These are phyloP conservation scores for Eretmochelys imbricata DNA, from an alignment of 2,113 vertebrate genomes.

Conservation along the genomic window DNA sequence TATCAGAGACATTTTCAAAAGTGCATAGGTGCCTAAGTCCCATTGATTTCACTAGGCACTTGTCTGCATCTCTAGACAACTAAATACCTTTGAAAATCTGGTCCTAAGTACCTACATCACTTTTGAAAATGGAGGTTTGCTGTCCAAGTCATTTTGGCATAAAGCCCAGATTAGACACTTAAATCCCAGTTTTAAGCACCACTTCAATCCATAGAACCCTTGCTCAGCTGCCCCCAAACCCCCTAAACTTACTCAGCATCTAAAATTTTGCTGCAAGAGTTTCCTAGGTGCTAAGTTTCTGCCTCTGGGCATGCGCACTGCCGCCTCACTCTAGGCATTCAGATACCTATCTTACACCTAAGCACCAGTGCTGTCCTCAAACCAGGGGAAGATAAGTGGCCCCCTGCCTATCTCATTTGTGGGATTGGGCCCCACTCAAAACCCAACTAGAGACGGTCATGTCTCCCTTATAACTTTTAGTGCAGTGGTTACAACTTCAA, in stretches of 20 bases:
- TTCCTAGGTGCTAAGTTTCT: background rate
- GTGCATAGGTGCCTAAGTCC: background rate
- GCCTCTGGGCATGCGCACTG: background rate
- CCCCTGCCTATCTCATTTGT: no score
- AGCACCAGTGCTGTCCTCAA: background rate
- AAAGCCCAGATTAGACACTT: background rate
- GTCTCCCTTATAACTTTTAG: background rate
- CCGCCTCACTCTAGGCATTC: background rate
- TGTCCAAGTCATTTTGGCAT: background rate
- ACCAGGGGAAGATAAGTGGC: background rate
- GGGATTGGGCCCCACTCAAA: background rate
- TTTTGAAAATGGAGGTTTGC: background rate
- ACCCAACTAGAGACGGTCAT: background rate
- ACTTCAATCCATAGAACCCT: background rate
- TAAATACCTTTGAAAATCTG: background rate
- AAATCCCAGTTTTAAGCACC: background rate
- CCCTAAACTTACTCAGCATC: background rate
- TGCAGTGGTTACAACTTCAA: background rate
- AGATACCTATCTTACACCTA: background rate
- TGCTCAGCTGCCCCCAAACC: background rate
- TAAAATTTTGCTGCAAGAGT: background rate
- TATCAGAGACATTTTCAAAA: background rate
- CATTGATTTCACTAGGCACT: background rate
- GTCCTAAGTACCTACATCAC: background rate
- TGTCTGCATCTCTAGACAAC: background rate